Base-by-base conservation (phyloP, 2,113 vertebrate species). In the Strigops habroptila region DNA sequence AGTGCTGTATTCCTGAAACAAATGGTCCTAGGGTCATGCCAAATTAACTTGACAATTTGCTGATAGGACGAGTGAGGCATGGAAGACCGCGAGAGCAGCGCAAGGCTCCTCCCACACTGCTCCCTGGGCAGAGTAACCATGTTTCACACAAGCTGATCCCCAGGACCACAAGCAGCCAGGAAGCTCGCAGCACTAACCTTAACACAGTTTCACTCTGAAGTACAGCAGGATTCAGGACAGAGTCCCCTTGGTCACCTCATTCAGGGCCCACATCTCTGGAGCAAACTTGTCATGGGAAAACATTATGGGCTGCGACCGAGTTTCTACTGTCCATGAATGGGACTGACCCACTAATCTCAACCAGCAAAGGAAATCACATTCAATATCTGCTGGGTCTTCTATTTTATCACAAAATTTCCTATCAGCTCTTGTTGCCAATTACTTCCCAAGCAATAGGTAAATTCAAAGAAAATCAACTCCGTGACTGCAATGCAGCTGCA, bases 241-340 rank as follows among this genome's bases (percentile, higher is more conserved):
- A 48, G 41, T 21, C 8, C 15, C 10, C 55, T 70, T 6, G 27
- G 18, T 21, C 77, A 30, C 35, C 48, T 52, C 5, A 5, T n/a
- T 51, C 70, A 49, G 28, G 17, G 17, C 30, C 25, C 37, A 28
- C 16, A 10, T 10, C 28, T 28, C 28, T 21, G 41, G 37, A 49
- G 7, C 27, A 57, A 48, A 78, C 24, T 0, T 63, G 4, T 27
- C 9, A 17, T 2, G 8, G 46, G 22, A 85, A 78, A 59, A 1
- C 14, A 25, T n/a, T 28, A 0, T 0, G 13, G 35, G 23, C 55
- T 39, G 8, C 44, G 60, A 52, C 16, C 7, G 1, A 11, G 15
- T 14, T 85, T 43, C 39, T 31, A 2, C 6, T 21, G 31, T 24
- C 39, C 71, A 23, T 4, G 0, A 46, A 35, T 4, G 4, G 1